Evolutionary conservation across 2,113 vertebrate genomes (phyloP).

Genomic region (Pollachius pollachius): DNA sequence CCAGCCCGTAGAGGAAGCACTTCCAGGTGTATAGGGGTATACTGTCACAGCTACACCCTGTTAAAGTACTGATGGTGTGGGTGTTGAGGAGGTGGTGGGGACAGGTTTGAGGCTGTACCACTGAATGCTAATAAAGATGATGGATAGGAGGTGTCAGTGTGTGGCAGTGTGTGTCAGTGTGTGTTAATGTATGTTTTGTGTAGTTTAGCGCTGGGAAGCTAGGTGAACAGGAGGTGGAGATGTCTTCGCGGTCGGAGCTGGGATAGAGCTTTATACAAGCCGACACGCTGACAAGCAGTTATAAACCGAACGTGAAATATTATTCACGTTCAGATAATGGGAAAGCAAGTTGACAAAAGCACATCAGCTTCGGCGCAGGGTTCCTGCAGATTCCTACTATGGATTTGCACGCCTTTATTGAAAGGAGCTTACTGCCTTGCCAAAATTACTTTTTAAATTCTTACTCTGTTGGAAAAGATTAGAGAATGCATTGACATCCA

Average conservation of each 20-base stretch:
- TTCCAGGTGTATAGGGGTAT: slow-evolving; percentile 25
- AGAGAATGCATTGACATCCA: slow-evolving; percentile 12
- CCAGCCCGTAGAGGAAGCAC: no score
- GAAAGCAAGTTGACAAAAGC: slow-evolving; percentile 37
- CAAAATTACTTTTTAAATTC: slow-evolving; percentile 13
- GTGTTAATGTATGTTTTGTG: not conserved
- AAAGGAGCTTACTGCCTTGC: slow-evolving; percentile 20
- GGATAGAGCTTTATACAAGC: slow-evolving; percentile 35
- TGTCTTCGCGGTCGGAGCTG: slow-evolving; percentile 36
- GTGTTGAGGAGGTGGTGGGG: no score
- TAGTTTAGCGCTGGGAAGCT: slow-evolving; percentile 8
- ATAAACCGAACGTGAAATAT: slow-evolving; percentile 40
- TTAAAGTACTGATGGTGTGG: slow-evolving; percentile 28
- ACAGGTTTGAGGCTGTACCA: slow-evolving; percentile 4
- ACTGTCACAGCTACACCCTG: slow-evolving; percentile 55
- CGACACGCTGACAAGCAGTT: slow-evolving; percentile 44
- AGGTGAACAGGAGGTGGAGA: slow-evolving; percentile 40
- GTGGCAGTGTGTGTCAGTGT: slow-evolving; percentile 5
- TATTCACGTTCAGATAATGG: slow-evolving; percentile 44
- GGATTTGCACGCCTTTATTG: slow-evolving; percentile 27
- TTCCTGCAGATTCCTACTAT: slow-evolving; percentile 21
- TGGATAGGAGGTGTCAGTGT: slow-evolving; percentile 4
- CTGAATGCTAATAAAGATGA: slow-evolving; percentile 34
- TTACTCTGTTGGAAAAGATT: slow-evolving; percentile 4
- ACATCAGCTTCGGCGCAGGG: slow-evolving; percentile 26